Conservation (phyloP, 2,797 vertebrate genomes). For the Stomatorhinus walkeri region DNA sequence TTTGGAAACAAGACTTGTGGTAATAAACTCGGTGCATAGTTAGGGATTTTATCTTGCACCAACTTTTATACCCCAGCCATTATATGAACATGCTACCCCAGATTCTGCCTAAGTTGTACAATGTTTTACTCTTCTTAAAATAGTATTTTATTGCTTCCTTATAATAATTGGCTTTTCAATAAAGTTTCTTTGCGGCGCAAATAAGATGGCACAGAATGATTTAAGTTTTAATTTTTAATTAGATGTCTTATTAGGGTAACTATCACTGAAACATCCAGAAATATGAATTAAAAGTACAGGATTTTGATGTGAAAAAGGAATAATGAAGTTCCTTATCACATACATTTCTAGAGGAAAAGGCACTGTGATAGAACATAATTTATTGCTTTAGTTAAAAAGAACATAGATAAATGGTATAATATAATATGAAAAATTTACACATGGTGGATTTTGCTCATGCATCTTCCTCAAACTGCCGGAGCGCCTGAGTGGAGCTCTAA, state of each 20-base stretch:
- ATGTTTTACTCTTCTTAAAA: not conserved
- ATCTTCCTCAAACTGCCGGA: not conserved
- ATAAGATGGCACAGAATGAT: not conserved
- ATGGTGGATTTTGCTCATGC: not conserved
- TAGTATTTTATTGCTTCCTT: not conserved
- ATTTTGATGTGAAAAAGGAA: not conserved
- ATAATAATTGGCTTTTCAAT: not conserved
- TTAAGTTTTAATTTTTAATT: constrained; percentile 12
- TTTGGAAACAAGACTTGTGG: not conserved
- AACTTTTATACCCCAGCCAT: not conserved
- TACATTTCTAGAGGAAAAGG: not conserved
- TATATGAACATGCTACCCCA: not conserved
- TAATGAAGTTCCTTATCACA: constrained; percentile 6
- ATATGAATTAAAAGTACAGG: not conserved
- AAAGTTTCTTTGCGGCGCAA: not conserved
- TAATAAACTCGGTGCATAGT: not conserved
- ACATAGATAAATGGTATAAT: constrained; percentile 12
- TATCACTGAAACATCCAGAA: not conserved
- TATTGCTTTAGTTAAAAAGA: not conserved
- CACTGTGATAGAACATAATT: constrained; percentile 1
- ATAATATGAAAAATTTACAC: not conserved
- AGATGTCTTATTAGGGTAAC: constrained; percentile 4
- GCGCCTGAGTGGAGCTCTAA: not conserved
- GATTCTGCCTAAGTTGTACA: not conserved
- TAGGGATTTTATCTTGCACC: not conserved